These are phyloP conservation scores for Morpho helenor DNA, from an alignment of 2,888 invertebrate species.

Conservation along the genomic window DNA sequence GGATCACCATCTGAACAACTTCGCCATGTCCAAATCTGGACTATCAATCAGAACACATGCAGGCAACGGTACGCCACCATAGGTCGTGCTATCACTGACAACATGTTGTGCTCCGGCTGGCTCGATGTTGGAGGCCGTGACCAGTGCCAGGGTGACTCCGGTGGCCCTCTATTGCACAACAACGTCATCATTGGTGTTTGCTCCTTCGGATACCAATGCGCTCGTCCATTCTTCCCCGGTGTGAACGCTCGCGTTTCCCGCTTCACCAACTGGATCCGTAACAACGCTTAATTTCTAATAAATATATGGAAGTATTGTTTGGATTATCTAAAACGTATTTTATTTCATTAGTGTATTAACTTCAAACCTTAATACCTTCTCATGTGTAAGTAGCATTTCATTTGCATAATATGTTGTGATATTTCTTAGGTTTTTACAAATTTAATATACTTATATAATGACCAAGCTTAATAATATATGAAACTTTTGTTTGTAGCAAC, in stretches of 20 bases:
- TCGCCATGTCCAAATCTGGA: conserved; percentile 42
- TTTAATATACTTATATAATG: background rate
- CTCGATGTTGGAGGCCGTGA: conserved; percentile 42
- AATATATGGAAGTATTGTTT: background rate
- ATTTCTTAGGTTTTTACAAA: background rate
- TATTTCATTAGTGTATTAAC: background rate
- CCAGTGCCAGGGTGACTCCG: conserved; percentile 48
- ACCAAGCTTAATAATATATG: no score
- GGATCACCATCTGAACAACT: conserved; percentile 25
- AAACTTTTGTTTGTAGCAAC: no score
- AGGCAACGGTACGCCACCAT: conserved; percentile 33
- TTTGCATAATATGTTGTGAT: background rate
- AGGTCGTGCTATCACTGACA: conserved; percentile 35
- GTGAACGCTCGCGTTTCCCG: conserved; percentile 42
- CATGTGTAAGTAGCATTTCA: background rate
- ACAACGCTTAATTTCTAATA: conserved; percentile 31
- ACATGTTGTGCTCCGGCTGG: conserved; percentile 53
- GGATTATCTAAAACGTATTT: background rate
- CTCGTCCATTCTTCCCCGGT: conserved; percentile 36
- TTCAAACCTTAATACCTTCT: background rate
- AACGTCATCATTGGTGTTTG: conserved; percentile 39
- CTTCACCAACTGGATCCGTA: conserved; percentile 39
- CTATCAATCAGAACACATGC: conserved; percentile 38
- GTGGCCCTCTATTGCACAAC: conserved; percentile 46
- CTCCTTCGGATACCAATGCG: conserved; percentile 43